Evolutionary conservation across 1,140 invertebrate species (phyloP), one percentile per base, ranked within the genome.

Genomic region (Stegodyphus mimosarum): DNA sequence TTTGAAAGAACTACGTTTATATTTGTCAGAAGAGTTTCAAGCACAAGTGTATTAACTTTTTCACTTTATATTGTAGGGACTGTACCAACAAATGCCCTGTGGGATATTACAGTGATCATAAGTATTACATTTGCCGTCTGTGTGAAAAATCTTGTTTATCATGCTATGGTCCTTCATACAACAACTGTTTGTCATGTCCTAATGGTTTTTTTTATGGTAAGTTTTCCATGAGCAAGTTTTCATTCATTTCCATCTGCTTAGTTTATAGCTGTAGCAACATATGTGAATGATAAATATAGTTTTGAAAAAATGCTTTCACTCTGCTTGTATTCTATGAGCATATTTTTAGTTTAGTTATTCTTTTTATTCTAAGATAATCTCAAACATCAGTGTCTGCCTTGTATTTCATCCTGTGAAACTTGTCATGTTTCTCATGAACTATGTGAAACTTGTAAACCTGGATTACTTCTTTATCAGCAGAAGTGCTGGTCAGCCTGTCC

Each of bases 401-500:
- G 95, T 89, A 88, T 95, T 60, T 94, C 95, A 88, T 94, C 95
- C 0, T 97, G 95, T 89, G 92, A 92, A 0, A 93, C 93, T 33
- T 97, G 95, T 88, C 93, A 93, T 3, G 51, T 72, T 66, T 94
- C 94, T 0, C 92, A 94, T 80, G 91, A 94, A 64, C 95, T 95
- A 87, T 97, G 96, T 88, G 95, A 94, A 2, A 91, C 93, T 5
- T 97, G 96, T 88, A 92, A 92, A 15, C 92, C 93, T 60, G 93
- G 94, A 0, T 90, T 96, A 77, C 92, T 94, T 85, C 90, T 96
- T 13, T 95, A 96, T 89, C 95, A 94, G 81, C 94, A 94, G 7
- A 93, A 95, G 76, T 96, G 95, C 88, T 91, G 94, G 48, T 93
- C 94, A 4, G 92, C 94, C 3, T 96, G 95, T 88, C 94, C 94